These are phyloP conservation scores for Chloroceryle aenea DNA, from an alignment of 2,113 vertebrate species.

Conservation along the genomic window DNA sequence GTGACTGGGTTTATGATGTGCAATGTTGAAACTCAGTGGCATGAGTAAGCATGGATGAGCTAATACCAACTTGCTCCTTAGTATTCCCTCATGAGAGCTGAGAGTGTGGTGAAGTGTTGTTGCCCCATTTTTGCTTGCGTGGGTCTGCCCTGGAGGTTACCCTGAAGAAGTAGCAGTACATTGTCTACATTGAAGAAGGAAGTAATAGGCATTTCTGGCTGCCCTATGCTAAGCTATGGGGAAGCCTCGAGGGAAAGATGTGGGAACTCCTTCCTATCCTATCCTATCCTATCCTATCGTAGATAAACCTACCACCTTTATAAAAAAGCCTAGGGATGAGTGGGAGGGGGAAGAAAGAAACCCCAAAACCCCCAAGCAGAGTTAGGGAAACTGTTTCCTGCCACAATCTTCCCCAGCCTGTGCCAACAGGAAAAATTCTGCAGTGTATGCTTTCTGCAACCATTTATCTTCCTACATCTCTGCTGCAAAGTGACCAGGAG, in stretches of 20 bases:
- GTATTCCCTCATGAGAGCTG: not conserved
- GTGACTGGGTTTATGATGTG: not conserved
- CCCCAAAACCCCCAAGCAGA: not conserved
- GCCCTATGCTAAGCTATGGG: not conserved
- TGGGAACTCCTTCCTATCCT: not conserved
- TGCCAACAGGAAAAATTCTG: not conserved
- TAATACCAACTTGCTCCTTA: not conserved
- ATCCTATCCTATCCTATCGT: not conserved
- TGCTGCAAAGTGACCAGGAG: not conserved
- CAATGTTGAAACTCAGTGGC: not conserved
- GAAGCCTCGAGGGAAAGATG: not conserved
- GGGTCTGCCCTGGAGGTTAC: not conserved
- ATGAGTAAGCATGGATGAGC: not conserved
- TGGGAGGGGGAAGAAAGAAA: rapidly evolving
- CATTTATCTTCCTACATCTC: not conserved
- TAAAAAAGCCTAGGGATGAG: not conserved
- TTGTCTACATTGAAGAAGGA: not conserved
- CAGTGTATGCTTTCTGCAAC: not conserved
- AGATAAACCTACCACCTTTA: not conserved
- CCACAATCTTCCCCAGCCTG: not conserved
- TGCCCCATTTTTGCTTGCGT: not conserved
- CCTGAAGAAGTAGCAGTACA: not conserved
- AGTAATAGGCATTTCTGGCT: not conserved
- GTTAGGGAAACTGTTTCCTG: not conserved
- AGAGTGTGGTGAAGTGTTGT: not conserved